phyloP scores from a whole-genome alignment of 64 coral and sea anemone genomes.

The Platygyra sinensis region DNA sequence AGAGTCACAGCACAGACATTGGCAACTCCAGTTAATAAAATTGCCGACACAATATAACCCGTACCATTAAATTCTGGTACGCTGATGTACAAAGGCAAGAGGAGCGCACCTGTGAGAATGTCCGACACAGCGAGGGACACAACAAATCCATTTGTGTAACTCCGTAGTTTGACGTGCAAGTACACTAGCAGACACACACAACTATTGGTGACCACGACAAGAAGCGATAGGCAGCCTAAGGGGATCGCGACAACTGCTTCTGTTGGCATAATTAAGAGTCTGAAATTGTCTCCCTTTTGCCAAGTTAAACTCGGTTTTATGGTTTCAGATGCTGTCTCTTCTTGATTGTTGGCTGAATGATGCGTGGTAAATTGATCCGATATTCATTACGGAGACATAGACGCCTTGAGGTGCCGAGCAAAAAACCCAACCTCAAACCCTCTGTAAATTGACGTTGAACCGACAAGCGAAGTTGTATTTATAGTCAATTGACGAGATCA shows the following conservation, averaged over 20 bases:
- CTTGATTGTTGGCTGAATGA: slow-evolving; percentile 5
- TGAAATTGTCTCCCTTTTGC: background rate
- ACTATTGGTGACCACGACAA: slow-evolving; percentile 56
- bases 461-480: background rate
- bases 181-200: slow-evolving; percentile 66
- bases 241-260: slow-evolving; percentile 2
- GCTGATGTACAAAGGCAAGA: slow-evolving; percentile 63
- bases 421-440: background rate
- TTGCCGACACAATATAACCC: slow-evolving; percentile 21
- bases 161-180: slow-evolving; percentile 40
- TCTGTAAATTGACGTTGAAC: background rate
- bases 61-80: slow-evolving; percentile 1
- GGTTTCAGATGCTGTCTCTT: background rate
- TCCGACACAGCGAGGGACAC: slow-evolving; percentile 79
- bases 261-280: background rate
- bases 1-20: slow-evolving; percentile 62
- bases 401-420: background rate
- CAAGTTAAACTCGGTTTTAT: background rate
- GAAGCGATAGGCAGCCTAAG: slow-evolving; percentile 10
- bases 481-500: background rate
- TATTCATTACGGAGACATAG: background rate
- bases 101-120: slow-evolving; percentile 58
- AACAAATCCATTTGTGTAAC: slow-evolving; percentile 75
- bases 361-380: background rate
- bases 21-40: slow-evolving; percentile 61